Evolutionary conservation across 2,113 vertebrate species (phyloP).

Genomic region (Polypterus bichir): DNA sequence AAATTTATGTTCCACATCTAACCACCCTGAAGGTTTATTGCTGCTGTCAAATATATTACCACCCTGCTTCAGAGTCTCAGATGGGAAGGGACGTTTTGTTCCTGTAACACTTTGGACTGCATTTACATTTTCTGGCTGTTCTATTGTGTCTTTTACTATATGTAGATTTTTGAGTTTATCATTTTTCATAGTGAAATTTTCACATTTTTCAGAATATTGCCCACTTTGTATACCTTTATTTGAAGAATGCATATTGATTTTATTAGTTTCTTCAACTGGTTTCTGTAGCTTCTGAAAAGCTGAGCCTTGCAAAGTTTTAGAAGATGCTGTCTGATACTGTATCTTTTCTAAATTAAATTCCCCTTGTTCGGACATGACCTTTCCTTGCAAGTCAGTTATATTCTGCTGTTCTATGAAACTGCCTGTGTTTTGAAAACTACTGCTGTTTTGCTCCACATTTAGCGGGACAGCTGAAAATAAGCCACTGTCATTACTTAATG

Average conservation of each 20-base stretch:
- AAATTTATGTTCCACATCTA: constrained; percentile 40
- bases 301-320: neutral
- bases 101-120: constrained; percentile 23
- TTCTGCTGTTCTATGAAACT: too few relatives aligned
- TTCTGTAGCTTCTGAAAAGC: neutral
- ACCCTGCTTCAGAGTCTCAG: constrained; percentile 12
- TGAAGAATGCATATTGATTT: neutral
- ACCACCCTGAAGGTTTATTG: constrained; percentile 33
- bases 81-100: constrained; percentile 16
- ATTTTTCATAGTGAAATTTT: neutral
- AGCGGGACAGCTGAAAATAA: too few relatives aligned
- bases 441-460: too few relatives aligned
- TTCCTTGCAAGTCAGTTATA: too few relatives aligned
- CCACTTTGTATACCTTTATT: neutral
- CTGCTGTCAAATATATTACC: constrained; percentile 19
- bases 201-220: neutral
- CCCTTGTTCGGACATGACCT: too few relatives aligned
- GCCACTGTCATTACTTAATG: too few relatives aligned
- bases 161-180: constrained; percentile 4
- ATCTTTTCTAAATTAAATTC: too few relatives aligned
- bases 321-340: too few relatives aligned
- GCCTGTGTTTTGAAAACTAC: too few relatives aligned
- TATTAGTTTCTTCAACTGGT: neutral
- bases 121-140: constrained; percentile 19
- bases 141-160: neutral